Base-by-base conservation (phyloP, 2,888 invertebrate species). In the Phlogophora meticulosa region DNA sequence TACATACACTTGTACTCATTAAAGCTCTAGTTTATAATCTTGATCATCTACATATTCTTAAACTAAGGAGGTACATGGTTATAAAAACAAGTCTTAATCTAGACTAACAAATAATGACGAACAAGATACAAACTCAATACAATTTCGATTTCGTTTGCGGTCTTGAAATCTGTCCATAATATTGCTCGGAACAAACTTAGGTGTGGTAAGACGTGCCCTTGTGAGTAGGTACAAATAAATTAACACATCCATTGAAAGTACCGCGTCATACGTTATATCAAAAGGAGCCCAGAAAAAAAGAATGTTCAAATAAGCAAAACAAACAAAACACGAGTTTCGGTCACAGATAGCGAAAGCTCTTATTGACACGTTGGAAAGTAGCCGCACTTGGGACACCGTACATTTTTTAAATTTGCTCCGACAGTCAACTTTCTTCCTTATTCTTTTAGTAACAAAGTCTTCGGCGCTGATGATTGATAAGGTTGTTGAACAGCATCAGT, bases 301-400 rank as follows among this genome's bases (percentile, higher is more conserved):
- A 88, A 89, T 86, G 89, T 90, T 88, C 86, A 91, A 94, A 94
- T 85, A 90, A 87, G 85, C 91, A 91, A 92, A 93, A 90, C 88
- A 93, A 94, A 94, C 88, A 93, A 90, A 90, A 88, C 88, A 81
- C 82, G 72, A 84, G 88, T 88, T 89, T 90, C 91, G 92, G 93
- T 90, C 93, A 93, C 89, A 90, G 94, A 94, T 93, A 95, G 94
- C 94, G 95, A 95, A 95, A 95, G 94, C 94, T 93, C 89, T 88
- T 93, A 93, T 94, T 94, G 94, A 94, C 94, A 93, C 89, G 93
- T 92, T 94, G 91, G 95, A 95, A 95, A 95, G 94, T 94, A 89
- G 89, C 86, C 87, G 85, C 82, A 84, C 84, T 82, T 85, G 71
- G 73, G 76, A 78, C 74, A 81, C 79, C 81, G 79, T 83, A 82